A percentile compares a stretch with the other conserved stretches of the same genome.
These are phyloP conservation scores for Ginglymostoma cirratum DNA, from an alignment of 2,113 vertebrate species.

Conservation along the genomic window DNA sequence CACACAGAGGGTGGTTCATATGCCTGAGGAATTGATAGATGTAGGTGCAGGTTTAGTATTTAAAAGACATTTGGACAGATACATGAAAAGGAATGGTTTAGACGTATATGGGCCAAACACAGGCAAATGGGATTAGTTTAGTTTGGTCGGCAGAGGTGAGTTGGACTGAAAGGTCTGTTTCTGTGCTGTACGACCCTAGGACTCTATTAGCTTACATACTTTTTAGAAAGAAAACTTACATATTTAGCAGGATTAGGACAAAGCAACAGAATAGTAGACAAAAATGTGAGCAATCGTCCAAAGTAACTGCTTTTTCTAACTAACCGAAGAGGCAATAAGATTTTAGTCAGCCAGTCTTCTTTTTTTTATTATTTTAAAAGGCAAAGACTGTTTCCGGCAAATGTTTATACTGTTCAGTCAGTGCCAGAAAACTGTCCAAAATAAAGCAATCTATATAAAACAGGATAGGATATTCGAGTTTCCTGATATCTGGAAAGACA, in stretches of 20 bases:
- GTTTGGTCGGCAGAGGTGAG: no score
- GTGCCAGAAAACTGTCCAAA: slow-evolving; percentile 33
- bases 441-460: slow-evolving; percentile 23
- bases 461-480: slow-evolving; percentile 36
- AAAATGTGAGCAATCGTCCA: background rate
- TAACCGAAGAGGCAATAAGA: slow-evolving; percentile 7
- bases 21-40: no score
- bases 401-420: slow-evolving; percentile 20
- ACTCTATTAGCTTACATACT: no score
- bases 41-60: no score
- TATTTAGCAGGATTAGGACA: background rate
- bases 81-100: no score
- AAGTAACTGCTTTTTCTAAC: background rate
- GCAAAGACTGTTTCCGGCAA: slow-evolving; percentile 31
- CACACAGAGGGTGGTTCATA: no score
- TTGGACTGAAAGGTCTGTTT: no score
- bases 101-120: no score
- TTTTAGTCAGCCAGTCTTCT: slow-evolving; percentile 1
- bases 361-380: slow-evolving; percentile 5
- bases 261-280: background rate
- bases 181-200: no score
- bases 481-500: slow-evolving; percentile 35
- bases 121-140: no score
- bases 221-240: background rate
- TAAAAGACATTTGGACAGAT: no score